phyloP scores from a whole-genome alignment of 2,113 vertebrate genomes.

The Brachypodius melanocephalos region DNA sequence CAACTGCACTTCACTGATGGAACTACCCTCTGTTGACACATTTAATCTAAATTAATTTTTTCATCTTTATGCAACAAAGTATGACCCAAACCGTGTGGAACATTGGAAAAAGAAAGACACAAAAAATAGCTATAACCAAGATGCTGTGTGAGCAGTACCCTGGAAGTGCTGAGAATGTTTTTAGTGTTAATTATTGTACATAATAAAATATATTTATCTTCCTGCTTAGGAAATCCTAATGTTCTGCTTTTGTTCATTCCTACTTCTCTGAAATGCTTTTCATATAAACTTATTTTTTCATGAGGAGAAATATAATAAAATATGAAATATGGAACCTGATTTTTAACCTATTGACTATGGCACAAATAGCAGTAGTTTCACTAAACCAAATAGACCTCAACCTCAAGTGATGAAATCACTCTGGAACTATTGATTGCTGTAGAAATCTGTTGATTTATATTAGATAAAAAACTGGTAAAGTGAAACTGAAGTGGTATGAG shows the following conservation, averaged over 20 bases:
- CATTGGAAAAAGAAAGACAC: neutral
- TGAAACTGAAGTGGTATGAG: neutral
- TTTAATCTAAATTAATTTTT: slow-evolving; percentile 28
- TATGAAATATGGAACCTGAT: neutral
- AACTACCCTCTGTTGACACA: neutral
- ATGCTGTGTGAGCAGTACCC: neutral
- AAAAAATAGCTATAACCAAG: neutral
- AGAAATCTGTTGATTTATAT: neutral
- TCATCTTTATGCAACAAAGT: neutral
- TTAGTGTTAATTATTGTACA: neutral
- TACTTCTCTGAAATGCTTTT: neutral
- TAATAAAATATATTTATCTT: neutral
- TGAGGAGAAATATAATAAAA: neutral
- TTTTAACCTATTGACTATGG: neutral
- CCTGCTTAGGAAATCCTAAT: neutral
- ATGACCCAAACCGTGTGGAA: neutral
- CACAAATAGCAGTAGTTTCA: neutral
- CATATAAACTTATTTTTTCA: neutral
- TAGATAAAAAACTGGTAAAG: neutral
- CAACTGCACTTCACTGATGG: neutral
- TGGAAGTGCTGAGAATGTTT: neutral
- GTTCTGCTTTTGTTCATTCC: neutral
- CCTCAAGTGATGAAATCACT: neutral
- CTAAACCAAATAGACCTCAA: neutral
- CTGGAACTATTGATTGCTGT: neutral